Evolutionary conservation across 2,113 vertebrate genomes (phyloP).

Genomic region (Mobula birostris): DNA sequence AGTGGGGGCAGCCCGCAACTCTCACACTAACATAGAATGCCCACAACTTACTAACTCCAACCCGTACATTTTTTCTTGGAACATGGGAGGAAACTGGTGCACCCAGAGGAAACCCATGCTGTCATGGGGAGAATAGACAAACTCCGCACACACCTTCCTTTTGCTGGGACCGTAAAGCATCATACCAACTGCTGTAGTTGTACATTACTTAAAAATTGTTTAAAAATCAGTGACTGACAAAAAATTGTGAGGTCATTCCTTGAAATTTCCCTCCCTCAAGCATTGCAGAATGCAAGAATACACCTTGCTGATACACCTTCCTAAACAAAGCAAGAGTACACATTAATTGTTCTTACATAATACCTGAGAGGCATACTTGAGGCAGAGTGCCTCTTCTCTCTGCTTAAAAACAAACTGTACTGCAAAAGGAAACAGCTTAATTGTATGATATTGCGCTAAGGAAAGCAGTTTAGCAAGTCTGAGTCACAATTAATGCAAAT

Average conservation of each 20-base stretch:
- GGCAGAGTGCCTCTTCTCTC: neutral
- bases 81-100: too few species aligned
- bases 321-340: neutral
- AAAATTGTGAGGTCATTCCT: neutral
- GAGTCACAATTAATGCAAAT: neutral
- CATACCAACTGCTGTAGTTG: too few species aligned
- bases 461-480: neutral
- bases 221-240: neutral
- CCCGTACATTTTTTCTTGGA: too few species aligned
- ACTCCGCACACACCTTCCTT: too few species aligned
- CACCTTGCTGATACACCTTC: neutral
- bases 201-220: neutral
- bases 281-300: neutral
- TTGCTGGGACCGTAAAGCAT: too few species aligned
- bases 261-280: neutral
- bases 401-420: neutral
- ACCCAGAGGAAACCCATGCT: too few species aligned
- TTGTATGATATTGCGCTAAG: neutral
- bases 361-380: neutral
- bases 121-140: too few species aligned
- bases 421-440: neutral
- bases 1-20: too few species aligned
- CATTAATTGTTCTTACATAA: neutral
- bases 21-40: too few species aligned
- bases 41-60: too few species aligned